These are phyloP conservation scores for Mohoua ochrocephala DNA, from an alignment of 2,113 vertebrate genomes.

Conservation along the genomic window DNA sequence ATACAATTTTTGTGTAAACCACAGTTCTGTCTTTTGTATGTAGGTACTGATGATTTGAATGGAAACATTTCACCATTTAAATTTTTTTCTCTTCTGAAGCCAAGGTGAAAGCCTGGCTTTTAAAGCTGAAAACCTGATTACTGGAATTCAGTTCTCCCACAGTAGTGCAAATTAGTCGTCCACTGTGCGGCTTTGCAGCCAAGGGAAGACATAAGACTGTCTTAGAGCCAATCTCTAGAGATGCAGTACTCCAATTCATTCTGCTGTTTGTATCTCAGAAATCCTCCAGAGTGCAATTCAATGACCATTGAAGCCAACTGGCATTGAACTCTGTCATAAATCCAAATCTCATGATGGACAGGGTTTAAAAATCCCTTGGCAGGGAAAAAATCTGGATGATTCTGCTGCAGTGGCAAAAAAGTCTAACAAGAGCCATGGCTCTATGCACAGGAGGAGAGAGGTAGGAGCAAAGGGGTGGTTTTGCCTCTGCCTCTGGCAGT, in stretches of 20 bases:
- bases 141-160: not conserved
- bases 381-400: not conserved
- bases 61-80: not conserved
- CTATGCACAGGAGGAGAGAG: not conserved
- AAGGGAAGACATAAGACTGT: not conserved
- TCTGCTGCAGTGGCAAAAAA: not conserved
- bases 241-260: not conserved
- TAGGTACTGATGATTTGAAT: not conserved
- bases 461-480: not conserved
- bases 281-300: conserved; percentile 17
- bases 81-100: not conserved
- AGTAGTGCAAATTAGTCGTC: not conserved
- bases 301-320: conserved; percentile 47
- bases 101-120: not conserved
- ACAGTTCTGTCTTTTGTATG: not conserved
- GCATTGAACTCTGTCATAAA: conserved; percentile 48
- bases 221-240: not conserved
- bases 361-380: not conserved
- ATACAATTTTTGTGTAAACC: not conserved
- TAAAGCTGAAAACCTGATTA: not conserved
- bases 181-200: not conserved
- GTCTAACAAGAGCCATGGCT: not conserved
- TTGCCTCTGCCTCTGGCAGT: not conserved
- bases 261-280: conserved; percentile 14
- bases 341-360: conserved; percentile 6